Percentiles rank a stretch among this genome's conserved stretches.
Conservation (phyloP, 2,888 invertebrate species). For the Acanthococcus lagerstroemiae region DNA sequence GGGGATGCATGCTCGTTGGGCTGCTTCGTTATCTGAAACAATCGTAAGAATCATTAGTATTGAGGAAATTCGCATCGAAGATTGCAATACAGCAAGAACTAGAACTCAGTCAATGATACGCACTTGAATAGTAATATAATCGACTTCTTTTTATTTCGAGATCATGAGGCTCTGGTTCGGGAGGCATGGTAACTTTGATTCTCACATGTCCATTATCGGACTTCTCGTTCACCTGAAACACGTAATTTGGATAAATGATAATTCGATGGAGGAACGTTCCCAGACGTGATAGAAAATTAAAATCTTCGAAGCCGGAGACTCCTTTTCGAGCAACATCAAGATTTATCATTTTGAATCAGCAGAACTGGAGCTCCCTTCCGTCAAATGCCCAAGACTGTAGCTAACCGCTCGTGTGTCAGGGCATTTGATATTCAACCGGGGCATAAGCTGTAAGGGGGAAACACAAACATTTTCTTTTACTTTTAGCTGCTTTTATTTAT, state of each 20-base stretch:
- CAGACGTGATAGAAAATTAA: neutral
- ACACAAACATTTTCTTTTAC: too few species aligned
- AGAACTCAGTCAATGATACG: neutral
- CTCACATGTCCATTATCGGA: conserved; percentile 41
- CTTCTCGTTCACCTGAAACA: conserved; percentile 7
- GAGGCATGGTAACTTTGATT: conserved; percentile 43
- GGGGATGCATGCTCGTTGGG: conserved; percentile 55
- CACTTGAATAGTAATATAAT: neutral
- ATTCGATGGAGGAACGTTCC: neutral
- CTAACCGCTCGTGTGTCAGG: too few species aligned
- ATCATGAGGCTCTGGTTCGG: conserved; percentile 38
- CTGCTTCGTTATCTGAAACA: conserved; percentile 44
- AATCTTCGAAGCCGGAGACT: too few species aligned
- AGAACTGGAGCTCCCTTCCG: too few species aligned
- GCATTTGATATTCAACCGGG: too few species aligned
- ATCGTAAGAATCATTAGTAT: too few species aligned
- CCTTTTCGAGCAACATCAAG: too few species aligned
- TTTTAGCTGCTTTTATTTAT: too few species aligned
- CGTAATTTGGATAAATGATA: conserved; percentile 44
- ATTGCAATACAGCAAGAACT: neutral
- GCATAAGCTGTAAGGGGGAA: too few species aligned
- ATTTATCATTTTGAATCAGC: too few species aligned
- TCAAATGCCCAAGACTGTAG: too few species aligned
- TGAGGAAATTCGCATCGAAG: neutral
- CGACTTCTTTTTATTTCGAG: neutral